These are phyloP conservation scores for Lethocerus indicus DNA, from an alignment of 1,140 invertebrate genomes.

Conservation along the genomic window DNA sequence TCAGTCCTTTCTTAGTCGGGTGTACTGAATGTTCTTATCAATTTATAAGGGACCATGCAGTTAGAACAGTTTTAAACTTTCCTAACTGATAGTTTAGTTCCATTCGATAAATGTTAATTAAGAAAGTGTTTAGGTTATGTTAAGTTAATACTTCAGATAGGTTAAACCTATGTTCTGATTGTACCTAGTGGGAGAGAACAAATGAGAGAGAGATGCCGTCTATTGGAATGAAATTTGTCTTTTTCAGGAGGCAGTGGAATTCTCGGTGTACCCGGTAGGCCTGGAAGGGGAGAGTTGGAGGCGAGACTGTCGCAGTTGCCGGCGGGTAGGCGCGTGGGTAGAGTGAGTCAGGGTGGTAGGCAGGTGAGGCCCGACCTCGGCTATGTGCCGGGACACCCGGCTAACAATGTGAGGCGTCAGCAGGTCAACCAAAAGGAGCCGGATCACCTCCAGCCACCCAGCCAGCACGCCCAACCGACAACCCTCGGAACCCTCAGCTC, in stretches of 20 bases:
- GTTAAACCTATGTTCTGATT: no score
- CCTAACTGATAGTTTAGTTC: no score
- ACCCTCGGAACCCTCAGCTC: slow-evolving; percentile 61
- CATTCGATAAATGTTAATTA: no score
- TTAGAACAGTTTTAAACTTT: no score
- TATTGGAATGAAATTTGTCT: not conserved
- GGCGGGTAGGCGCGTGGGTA: slow-evolving; percentile 22
- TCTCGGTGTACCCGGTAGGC: slow-evolving; percentile 32
- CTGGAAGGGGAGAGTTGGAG: slow-evolving; percentile 33
- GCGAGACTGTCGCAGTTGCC: slow-evolving; percentile 18
- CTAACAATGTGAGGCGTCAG: no score
- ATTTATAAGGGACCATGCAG: no score
- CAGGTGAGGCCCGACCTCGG: slow-evolving; percentile 24
- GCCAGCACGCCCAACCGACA: slow-evolving; percentile 27
- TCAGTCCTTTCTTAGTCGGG: no score
- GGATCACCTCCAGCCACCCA: slow-evolving; percentile 20
- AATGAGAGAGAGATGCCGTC: not conserved
- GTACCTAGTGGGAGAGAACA: not conserved
- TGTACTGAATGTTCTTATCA: no score
- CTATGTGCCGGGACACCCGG: no score
- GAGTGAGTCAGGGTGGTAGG: slow-evolving; percentile 25
- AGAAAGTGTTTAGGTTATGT: no score
- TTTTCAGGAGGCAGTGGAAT: not conserved
- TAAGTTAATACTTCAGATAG: no score
- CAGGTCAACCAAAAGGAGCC: slow-evolving; percentile 24